Base-by-base conservation (phyloP, 1,140 invertebrate genomes). In the Eriocheir sinensis region DNA sequence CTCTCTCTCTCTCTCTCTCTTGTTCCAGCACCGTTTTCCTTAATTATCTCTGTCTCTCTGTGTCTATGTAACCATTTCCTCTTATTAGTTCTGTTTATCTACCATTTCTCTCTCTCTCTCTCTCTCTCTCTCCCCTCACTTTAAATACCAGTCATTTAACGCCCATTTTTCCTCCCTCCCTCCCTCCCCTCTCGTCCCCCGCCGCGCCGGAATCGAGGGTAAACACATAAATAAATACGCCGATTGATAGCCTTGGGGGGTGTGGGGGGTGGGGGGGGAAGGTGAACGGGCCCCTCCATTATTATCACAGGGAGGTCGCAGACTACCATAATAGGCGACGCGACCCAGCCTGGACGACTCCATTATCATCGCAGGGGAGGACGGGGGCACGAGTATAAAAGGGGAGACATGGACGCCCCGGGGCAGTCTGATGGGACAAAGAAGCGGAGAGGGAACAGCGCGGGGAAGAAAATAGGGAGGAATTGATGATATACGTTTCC, bases 111-210 rank as follows among this genome's bases (percentile, higher is more conserved):
- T n/a, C 79, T 81, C 79, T 27, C 79, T 81, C 79, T n/a, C 79
- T 81, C 27, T 27, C 79, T 34, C 32, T 27, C 27, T 41, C 38
- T 17, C 81, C 38, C 60, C n/a, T n/a, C 60, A 72, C 21, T 72
- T 72, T 72, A 72, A 72, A 72, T 72, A 72, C 60, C 60, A n/a
- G 27, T 72, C 60, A 72, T 72, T 72, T 72, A 72, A 72, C 60
- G 36, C 30, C 81, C 81, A 38, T 41, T 41, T 85, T 41, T 85
- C 81, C 81, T 85, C 81, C 34, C 38, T 27, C 30, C 27, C 53
- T 72, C 53, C 53, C 53, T 72, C 53, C 27, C 53, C 27, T 15
- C 79, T 34, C n/a, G 21, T 41, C 81, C 38, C 81, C 81, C 27
- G 9, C 81, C 27, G 8, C 81, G 34, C 81, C 34, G 21, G 27